Evolutionary conservation across 2,888 invertebrate genomes (phyloP), one percentile per base, ranked within the genome.

Genomic region (Thera britannica): DNA sequence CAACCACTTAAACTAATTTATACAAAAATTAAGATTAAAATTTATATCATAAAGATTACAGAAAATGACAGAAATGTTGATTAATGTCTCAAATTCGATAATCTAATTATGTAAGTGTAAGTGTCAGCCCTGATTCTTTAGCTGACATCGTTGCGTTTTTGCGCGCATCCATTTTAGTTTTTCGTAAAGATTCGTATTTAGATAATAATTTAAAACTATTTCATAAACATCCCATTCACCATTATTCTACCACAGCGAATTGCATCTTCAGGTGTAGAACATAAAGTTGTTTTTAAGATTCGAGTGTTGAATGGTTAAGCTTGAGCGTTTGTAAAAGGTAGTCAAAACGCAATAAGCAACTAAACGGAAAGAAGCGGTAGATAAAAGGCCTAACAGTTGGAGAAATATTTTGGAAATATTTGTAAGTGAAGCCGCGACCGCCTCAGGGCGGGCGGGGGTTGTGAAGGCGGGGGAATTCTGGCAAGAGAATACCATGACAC

Each of bases 371-470:
- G 91, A 83, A 91, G 91, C 92, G 90, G 92, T 88, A 89, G 92
- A 92, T 93, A 90, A 92, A 92, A 92, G 82, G 86, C 88, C 89
- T 90, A 90, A 91, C 91, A 92, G 91, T 92, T 90, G 88, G 87
- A 91, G 92, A 93, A 93, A 93, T 92, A 93, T 93, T 93, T 92
- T 88, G 90, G 90, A 93, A 93, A 93, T 93, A 93, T 93, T 93
- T 93, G 90, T 93, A 85, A 88, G 89, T 83, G 86, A 87, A 77
- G 82, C 86, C 85, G 84, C 81, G 83, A 78, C 85, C 83, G 86
- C 85, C 87, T 80, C 77, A 81, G 83, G 85, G 85, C 82, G 83
- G 83, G 78, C 75, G 62, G 70, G 65, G 61, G 66, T 12, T 59
- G 72, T 65, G 73, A 72, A 64, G 68, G 77, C 75, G 72, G 77